phyloP scores from a whole-genome alignment of 2,113 vertebrate species.

The Paracanthobrama guichenoti region DNA sequence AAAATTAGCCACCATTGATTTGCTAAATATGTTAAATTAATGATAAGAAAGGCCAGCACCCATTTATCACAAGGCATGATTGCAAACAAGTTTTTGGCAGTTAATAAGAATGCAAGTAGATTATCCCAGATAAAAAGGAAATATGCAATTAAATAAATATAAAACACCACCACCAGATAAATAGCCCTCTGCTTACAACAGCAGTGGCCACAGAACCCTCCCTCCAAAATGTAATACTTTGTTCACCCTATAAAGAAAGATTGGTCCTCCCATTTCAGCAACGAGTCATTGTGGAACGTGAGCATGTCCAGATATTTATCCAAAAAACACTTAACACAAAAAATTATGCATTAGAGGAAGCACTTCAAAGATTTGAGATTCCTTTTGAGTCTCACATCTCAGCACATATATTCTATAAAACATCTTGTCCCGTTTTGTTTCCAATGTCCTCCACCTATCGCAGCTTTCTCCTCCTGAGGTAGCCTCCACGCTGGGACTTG shows the following conservation, averaged over 20 bases:
- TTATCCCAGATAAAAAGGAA: constrained; percentile 7
- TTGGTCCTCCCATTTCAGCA: constrained; percentile 1
- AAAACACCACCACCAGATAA: constrained; percentile 66
- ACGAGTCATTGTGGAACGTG: constrained; percentile 11
- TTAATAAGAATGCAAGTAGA: constrained; percentile 8
- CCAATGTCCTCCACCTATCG: constrained; percentile 43
- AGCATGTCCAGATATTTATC: neutral
- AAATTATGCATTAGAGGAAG: neutral
- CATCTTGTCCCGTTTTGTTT: neutral
- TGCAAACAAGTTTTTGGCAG: neutral
- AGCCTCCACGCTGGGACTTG: constrained; percentile 76
- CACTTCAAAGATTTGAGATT: constrained; percentile 20
- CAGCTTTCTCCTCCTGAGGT: constrained; percentile 80
- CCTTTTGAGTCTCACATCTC: constrained; percentile 45
- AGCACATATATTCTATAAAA: constrained; percentile 34
- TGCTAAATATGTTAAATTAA: constrained; percentile 38
- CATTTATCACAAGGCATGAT: constrained; percentile 34
- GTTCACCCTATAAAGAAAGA: constrained; percentile 31
- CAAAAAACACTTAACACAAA: neutral
- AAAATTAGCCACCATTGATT: constrained; percentile 26
- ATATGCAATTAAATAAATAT: constrained; percentile 57
- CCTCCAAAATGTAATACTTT: constrained; percentile 33
- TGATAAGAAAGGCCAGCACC: constrained; percentile 34
- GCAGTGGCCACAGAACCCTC: constrained; percentile 66
- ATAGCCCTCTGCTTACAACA: constrained; percentile 74